These are phyloP conservation scores for Cygnus olor DNA, from an alignment of 2,797 vertebrate genomes.

Conservation along the genomic window DNA sequence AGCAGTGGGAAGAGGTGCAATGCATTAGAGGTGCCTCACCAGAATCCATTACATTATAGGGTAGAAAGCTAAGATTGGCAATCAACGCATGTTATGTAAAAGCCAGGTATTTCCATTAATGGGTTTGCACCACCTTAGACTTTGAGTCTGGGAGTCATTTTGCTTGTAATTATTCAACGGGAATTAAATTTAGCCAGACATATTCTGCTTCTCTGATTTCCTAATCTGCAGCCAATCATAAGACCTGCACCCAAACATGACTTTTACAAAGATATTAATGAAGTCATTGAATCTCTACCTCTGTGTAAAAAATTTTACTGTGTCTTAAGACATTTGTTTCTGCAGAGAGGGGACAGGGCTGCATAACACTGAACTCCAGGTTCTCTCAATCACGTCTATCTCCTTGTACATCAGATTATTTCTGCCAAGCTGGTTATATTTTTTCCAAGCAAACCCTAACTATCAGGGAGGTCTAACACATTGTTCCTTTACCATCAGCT, in stretches of 20 bases:
- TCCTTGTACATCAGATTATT: conserved; percentile 13
- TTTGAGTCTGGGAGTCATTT: background rate
- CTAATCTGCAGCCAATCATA: background rate
- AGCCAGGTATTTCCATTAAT: background rate
- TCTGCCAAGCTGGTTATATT: conserved; percentile 24
- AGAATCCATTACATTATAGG: background rate
- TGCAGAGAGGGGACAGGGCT: background rate
- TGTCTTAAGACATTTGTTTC: background rate
- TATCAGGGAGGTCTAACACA: conserved; percentile 62
- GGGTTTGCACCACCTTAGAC: background rate
- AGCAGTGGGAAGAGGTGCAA: background rate
- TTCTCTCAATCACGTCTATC: conserved; percentile 1
- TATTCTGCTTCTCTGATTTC: background rate
- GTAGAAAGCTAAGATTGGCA: background rate
- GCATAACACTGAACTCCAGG: background rate
- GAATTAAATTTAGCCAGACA: background rate
- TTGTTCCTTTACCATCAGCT: conserved; percentile 47
- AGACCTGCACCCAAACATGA: background rate
- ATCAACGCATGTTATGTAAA: background rate
- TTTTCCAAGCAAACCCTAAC: conserved; percentile 54
- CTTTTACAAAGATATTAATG: background rate
- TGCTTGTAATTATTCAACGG: background rate
- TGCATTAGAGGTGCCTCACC: background rate
- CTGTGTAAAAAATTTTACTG: background rate
- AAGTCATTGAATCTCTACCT: background rate